Percentiles rank a stretch among this genome's conserved stretches.
These are phyloP conservation scores for Morone saxatilis DNA, from an alignment of 2,113 vertebrate genomes.

Conservation along the genomic window DNA sequence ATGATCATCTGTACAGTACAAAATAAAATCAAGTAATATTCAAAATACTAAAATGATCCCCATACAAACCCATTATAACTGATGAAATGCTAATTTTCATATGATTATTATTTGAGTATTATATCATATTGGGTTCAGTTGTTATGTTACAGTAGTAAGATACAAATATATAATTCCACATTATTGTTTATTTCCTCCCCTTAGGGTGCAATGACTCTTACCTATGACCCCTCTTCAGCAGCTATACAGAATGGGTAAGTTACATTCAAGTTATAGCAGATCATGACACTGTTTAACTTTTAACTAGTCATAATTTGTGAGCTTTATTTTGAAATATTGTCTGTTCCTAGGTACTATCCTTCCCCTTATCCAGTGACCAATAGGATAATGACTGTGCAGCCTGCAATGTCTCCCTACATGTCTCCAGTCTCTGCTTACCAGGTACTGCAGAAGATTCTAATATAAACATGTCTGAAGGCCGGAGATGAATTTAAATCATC, in stretches of 20 bases:
- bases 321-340: slow-evolving; percentile 13
- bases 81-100: neutral
- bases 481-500: slow-evolving; percentile 8
- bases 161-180: slow-evolving; percentile 7
- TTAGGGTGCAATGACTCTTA: slow-evolving; percentile 97
- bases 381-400: slow-evolving; percentile 94
- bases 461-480: slow-evolving; percentile 4
- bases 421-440: slow-evolving; percentile 97
- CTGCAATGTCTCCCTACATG: slow-evolving; percentile 94
- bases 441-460: slow-evolving; percentile 78
- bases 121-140: neutral
- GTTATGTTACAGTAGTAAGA: neutral
- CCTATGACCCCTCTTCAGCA: slow-evolving; percentile 96
- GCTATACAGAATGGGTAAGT: slow-evolving; percentile 97
- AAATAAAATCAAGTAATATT: neutral
- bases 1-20: neutral
- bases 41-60: neutral
- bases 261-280: neutral
- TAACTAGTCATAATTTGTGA: neutral
- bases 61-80: neutral
- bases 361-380: slow-evolving; percentile 96
- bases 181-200: slow-evolving; percentile 41
- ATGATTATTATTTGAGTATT: neutral
- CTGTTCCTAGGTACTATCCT: slow-evolving; percentile 90
- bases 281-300: neutral